Evolutionary conservation across 2,888 invertebrate genomes (phyloP).

Genomic region (Melangyna quadrimaculata): DNA sequence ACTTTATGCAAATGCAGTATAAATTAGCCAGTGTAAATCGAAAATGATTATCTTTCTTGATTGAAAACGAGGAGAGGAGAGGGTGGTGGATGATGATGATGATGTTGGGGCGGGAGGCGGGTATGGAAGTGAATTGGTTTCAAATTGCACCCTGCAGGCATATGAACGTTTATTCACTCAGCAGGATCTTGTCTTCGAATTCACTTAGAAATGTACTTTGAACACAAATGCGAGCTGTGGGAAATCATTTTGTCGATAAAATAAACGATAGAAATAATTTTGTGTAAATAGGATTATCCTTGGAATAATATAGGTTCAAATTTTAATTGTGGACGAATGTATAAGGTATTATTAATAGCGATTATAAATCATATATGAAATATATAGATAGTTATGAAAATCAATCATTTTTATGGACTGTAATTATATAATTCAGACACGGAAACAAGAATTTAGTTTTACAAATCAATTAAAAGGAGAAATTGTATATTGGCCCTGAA

Average conservation of each 20-base stretch:
- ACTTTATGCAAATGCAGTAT: conserved; percentile 46
- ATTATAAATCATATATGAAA: background rate
- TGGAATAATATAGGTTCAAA: background rate
- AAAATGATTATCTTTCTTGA: conserved; percentile 40
- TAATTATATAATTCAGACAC: background rate
- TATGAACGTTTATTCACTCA: background rate
- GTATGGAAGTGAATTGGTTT: conserved; percentile 14
- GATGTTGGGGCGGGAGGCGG: too few species aligned
- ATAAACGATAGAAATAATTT: background rate
- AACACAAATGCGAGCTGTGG: background rate
- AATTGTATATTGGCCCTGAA: too few species aligned
- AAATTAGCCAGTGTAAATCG: conserved; percentile 50
- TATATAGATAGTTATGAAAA: background rate
- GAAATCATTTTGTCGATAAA: background rate
- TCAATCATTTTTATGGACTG: background rate
- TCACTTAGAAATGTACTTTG: background rate
- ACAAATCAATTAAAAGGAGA: too few species aligned
- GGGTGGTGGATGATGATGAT: background rate
- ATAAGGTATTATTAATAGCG: background rate
- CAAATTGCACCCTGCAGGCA: conserved; percentile 23
- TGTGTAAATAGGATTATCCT: background rate
- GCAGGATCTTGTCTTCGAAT: background rate
- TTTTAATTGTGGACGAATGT: background rate
- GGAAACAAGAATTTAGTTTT: background rate
- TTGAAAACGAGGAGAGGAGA: background rate